Base-by-base conservation (phyloP, 2,113 vertebrate species). In the Chinchilla lanigera region DNA sequence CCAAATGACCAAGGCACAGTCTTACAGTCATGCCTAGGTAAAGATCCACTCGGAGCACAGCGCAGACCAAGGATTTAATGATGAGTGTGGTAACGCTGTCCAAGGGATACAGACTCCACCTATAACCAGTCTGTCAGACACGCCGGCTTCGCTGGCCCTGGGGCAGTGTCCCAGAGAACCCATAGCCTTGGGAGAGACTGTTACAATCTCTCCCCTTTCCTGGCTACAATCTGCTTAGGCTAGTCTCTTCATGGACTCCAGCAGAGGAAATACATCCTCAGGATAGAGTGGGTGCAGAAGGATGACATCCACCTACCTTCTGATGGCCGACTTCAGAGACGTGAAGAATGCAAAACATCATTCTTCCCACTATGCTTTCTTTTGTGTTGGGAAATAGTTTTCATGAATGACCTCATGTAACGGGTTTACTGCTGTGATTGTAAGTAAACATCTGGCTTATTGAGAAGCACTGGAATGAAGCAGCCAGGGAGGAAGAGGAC, bases 211-310 rank as follows among this genome's bases (percentile, higher is more conserved):
- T 1, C 17, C 44, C 28, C 60, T 44, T 2, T 9, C 20, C 52
- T n/a, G 14, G 3, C 35, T 0, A 3, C 9, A 0, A 11, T 3
- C 69, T 22, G 7, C 0, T 11, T 0, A 38, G 81, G 7, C 30
- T 1, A 12, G 28, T 0, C 4, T 9, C 94, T 22, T 22, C 41
- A 0, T 0, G 10, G 4, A 5, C 58, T 35, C 4, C 19, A 5
- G 14, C 12, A 35, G 1, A 13, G 71, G 38, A 47, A 44, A 28
- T 0, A 5, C 7, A 7, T 20, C 0, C 0, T 0, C 0, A 9
- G 17, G 30, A 30, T 24, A 20, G 44, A 8, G 3, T 1, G 26
- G 13, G 33, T 0, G 11, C 83, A 10, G 71, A 26, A 47, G 33
- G 28, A 19, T 16, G 38, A 1, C 2, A 3, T 7, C 9, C 14